Conservation (phyloP, 2,797 vertebrate genomes). For the Sebastes matsubarae region DNA sequence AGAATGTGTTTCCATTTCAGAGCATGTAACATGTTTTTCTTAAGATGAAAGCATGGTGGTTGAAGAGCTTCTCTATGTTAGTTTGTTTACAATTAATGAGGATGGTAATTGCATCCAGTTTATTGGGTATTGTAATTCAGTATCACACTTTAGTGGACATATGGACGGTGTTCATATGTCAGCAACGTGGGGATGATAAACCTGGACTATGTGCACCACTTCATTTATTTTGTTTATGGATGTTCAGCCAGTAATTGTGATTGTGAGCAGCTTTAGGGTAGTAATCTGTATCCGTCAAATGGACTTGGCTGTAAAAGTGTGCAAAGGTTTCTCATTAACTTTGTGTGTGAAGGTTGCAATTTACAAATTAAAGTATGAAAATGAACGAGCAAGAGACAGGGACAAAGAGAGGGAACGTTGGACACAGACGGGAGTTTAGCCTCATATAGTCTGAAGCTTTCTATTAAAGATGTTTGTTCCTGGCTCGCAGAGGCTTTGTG, state of each 20-base stretch:
- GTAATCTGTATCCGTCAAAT: background rate
- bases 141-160: background rate
- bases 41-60: background rate
- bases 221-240: background rate
- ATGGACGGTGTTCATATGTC: background rate
- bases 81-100: background rate
- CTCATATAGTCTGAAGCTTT: background rate
- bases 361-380: background rate
- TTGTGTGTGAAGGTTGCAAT: background rate
- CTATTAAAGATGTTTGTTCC: background rate
- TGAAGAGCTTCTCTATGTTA: background rate
- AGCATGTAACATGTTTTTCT: background rate
- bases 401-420: background rate
- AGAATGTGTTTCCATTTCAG: background rate
- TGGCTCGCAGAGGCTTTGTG: background rate
- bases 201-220: background rate
- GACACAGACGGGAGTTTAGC: background rate
- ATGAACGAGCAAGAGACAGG: background rate
- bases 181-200: background rate
- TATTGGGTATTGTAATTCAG: background rate
- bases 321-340: background rate
- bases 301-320: background rate
- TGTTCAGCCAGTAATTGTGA: background rate
- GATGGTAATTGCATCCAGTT: background rate
- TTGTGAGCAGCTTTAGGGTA: background rate